Evolutionary conservation across 2,113 vertebrate genomes (phyloP), one percentile per base, ranked within the genome.

Genomic region (Sisor rabdophorus): DNA sequence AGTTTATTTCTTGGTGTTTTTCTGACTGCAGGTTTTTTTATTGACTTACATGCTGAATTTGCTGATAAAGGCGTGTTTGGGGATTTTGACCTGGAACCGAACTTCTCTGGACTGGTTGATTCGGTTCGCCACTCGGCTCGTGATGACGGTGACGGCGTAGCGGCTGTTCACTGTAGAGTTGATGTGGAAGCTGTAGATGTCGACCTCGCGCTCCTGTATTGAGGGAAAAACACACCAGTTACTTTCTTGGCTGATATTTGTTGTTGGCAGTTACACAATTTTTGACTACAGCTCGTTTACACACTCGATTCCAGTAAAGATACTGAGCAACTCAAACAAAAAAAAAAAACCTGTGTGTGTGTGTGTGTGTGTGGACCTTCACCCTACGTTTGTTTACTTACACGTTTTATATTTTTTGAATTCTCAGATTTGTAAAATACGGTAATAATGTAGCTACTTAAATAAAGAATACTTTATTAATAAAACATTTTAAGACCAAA

Each of bases 31-130:
- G 30, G 1, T 48, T 22, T 17, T 56, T 1, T 44, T 54, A 28
- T 54, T 36, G 10, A 93, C 95, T 6, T 77, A 99, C 97, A 99
- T 94, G 89, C 85, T 93, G 77, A 99, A 99, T 87, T 94, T 95
- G 80, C 92, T 95, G 88, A 99, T 98, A 90, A 98, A 97, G 81
- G 95, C 95, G 10, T 94, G 94, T 84, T 96, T 99, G 56, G 97
- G 96, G 63, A 99, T 95, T 11, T 89, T 94, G 80, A 99, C 93
- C 0, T 96, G 89, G 30, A 98, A 99, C 80, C 91, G 60, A n/a
- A 95, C 91, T 88, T 98, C 95, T 80, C 88, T 93, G 44, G 95
- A 89, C 13, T 84, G 60, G 0, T 92, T 55, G 60, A 91, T 92
- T 1, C 84, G 91, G 85, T 99, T 98, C 53, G 90, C 91, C 81